Evolutionary conservation across 2,113 vertebrate species (phyloP), one percentile per base, ranked within the genome.

Genomic region (Mesitornis unicolor): DNA sequence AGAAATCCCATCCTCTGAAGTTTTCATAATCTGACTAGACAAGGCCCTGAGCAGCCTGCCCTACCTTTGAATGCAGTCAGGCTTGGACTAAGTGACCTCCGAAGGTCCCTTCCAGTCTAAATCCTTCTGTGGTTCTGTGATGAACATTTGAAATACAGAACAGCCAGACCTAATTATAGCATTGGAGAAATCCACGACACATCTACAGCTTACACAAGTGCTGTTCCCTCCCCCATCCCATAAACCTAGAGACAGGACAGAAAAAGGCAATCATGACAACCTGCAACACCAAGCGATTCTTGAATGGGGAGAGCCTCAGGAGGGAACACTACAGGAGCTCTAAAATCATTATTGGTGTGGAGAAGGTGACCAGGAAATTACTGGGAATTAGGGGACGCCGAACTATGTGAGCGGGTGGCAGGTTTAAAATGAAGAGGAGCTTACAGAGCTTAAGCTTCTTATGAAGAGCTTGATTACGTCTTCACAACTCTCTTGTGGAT

Each of bases 401-500:
- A 87, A 36, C 21, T 50, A 60, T 81, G 50, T 38, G 68, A 89
- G 68, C 36, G 22, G n/a, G 87, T 10, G 26, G 54, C 13, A 65
- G 54, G 53, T 79, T 91, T 94, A 83, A 80, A 86, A 56, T 56
- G 9, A 86, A 91, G 59, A 77, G 29, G 54, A 81, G 63, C 76
- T 87, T 76, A 89, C 22, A 76, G 57, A 83, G 29, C 43, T 84
- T 91, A 80, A 93, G 84, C 84, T 60, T 89, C 94, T 93, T 95
- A 83, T 8, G 38, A 73, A 89, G 54, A 73, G 26, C 45, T 93
- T 87, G 84, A 63, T 89, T 83, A 53, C 56, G 42, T 64, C 38
- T 45, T 28, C 42, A 5, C 40, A 42, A 69, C 29, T 87, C 40
- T 59, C 20, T 25, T 31, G n/a, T 53, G 36, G 59, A 65, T 84